These are phyloP conservation scores for Galago senegalensis DNA, from an alignment of 2,797 vertebrate species.

Conservation along the genomic window DNA sequence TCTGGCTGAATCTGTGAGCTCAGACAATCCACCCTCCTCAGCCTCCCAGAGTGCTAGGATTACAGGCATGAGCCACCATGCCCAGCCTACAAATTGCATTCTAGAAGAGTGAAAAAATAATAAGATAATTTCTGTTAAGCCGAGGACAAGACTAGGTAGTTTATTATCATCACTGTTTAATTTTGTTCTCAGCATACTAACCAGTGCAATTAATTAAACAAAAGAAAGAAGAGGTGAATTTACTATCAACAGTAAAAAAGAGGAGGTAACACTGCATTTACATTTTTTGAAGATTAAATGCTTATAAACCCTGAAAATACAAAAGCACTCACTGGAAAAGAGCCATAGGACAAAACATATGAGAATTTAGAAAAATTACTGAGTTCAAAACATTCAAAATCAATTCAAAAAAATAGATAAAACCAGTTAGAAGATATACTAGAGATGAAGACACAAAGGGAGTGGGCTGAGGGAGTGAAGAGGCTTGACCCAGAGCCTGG, in stretches of 20 bases:
- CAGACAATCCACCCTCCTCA: too few relatives aligned
- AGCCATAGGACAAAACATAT: not conserved
- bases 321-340: not conserved
- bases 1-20: too few relatives aligned
- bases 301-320: constrained; percentile 6
- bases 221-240: not conserved
- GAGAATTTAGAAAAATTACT: not conserved
- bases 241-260: not conserved
- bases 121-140: not conserved
- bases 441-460: not conserved
- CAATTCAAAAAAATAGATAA: not conserved
- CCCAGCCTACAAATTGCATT: not conserved
- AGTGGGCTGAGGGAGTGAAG: too few relatives aligned
- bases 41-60: too few relatives aligned
- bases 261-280: not conserved
- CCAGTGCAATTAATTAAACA: not conserved
- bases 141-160: not conserved
- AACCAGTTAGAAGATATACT: not conserved
- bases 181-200: not conserved
- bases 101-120: constrained; percentile 13
- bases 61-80: too few relatives aligned
- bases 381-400: not conserved
- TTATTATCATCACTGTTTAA: not conserved
- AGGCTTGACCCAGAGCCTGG: too few relatives aligned
- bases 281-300: not conserved